These are phyloP conservation scores for Jaculus jaculus DNA, from an alignment of 2,113 vertebrate species.

Conservation along the genomic window DNA sequence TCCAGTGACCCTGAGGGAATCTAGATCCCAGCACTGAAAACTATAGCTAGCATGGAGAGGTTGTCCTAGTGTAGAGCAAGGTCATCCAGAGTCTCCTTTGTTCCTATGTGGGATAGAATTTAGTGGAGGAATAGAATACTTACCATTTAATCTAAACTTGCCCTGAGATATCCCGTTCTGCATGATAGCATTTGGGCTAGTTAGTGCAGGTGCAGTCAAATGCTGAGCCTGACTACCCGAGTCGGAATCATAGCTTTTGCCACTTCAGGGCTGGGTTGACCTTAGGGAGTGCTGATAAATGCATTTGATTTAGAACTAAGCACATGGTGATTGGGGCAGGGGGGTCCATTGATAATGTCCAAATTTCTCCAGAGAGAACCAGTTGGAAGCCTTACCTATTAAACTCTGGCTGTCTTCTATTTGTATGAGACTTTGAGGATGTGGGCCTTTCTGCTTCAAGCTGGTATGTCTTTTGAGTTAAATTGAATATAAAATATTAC, in stretches of 20 bases:
- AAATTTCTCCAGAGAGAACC: neutral
- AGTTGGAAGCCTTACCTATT: neutral
- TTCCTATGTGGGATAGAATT: neutral
- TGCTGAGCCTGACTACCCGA: neutral
- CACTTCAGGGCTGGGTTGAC: neutral
- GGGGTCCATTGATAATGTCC: neutral
- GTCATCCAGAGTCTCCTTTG: neutral
- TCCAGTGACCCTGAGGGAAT: neutral
- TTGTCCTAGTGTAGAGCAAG: neutral
- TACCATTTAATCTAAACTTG: neutral
- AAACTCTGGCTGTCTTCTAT: neutral
- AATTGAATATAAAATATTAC: neutral
- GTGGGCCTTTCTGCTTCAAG: fast-evolving
- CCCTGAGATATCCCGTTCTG: neutral
- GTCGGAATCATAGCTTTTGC: conserved; percentile 22
- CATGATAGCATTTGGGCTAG: neutral
- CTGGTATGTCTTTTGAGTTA: fast-evolving
- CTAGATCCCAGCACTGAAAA: neutral
- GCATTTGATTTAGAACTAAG: conserved; percentile 28
- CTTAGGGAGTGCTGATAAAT: conserved; percentile 1
- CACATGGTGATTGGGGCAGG: neutral
- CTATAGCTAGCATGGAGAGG: neutral
- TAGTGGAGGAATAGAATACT: neutral
- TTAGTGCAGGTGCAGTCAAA: neutral
- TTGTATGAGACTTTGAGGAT: neutral